Conservation (phyloP, 2,888 invertebrate genomes). For the Stegophylla sp. region DNA sequence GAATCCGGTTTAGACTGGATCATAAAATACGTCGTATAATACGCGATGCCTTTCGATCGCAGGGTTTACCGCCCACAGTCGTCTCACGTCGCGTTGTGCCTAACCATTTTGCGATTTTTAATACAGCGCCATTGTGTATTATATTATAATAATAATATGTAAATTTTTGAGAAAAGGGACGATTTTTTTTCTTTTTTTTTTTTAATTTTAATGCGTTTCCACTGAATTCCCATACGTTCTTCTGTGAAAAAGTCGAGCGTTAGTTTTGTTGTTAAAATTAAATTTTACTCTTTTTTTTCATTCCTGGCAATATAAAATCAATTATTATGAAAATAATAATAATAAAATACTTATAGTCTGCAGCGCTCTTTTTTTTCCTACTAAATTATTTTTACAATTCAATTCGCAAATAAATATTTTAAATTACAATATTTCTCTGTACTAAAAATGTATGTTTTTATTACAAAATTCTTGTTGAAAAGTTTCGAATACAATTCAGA, state of each 20-base stretch:
- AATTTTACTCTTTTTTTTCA: too few relatives aligned
- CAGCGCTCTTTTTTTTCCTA: too few relatives aligned
- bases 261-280: background rate
- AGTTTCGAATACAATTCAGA: too few relatives aligned
- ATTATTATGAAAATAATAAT: too few relatives aligned
- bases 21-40: background rate
- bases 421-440: background rate
- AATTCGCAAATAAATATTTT: too few relatives aligned
- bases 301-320: too few relatives aligned
- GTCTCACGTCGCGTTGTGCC: background rate
- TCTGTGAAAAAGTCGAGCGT: background rate
- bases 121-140: background rate
- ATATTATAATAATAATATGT: background rate
- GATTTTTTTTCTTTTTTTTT: background rate
- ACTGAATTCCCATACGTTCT: background rate
- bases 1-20: background rate
- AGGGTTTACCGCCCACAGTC: too few relatives aligned
- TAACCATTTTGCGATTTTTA: background rate
- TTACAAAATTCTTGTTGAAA: too few relatives aligned
- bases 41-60: too few relatives aligned
- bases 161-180: background rate
- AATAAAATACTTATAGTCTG: too few relatives aligned
- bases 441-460: too few relatives aligned
- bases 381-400: too few relatives aligned
- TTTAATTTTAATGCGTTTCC: background rate